phyloP scores from a whole-genome alignment of 2,888 invertebrate species.

The Lacanobia wlatinum region DNA sequence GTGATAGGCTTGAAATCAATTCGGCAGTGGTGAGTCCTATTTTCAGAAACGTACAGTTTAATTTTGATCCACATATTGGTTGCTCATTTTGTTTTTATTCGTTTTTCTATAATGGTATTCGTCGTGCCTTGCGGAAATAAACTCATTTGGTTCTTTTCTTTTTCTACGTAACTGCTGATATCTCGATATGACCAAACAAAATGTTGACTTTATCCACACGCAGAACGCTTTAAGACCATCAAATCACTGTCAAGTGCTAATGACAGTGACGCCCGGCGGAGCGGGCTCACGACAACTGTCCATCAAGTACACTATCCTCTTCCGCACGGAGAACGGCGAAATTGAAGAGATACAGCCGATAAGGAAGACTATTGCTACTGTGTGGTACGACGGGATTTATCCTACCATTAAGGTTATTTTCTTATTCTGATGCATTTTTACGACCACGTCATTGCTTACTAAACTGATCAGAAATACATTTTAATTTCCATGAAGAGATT shows the following conservation, averaged over 20 bases:
- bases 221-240: slow-evolving; percentile 86
- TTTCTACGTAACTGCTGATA: not conserved
- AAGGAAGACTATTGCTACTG: slow-evolving; percentile 79
- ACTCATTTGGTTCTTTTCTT: too few relatives aligned
- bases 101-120: too few relatives aligned
- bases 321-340: slow-evolving; percentile 81
- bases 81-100: too few relatives aligned
- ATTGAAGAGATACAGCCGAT: slow-evolving; percentile 84
- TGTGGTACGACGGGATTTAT: slow-evolving; percentile 88
- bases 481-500: not conserved
- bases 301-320: slow-evolving; percentile 82
- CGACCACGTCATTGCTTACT: not conserved
- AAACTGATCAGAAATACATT: not conserved
- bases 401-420: slow-evolving; percentile 83
- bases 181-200: not conserved
- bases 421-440: not conserved
- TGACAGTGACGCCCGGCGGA: slow-evolving; percentile 81
- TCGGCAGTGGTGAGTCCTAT: slow-evolving; percentile 76
- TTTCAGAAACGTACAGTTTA: not conserved
- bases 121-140: too few relatives aligned
- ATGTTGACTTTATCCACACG: slow-evolving; percentile 6
- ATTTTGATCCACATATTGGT: not conserved
- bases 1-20: slow-evolving; percentile 82
- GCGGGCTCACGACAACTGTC: slow-evolving; percentile 82
- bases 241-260: slow-evolving; percentile 77